Base-by-base conservation (phyloP, 2,797 vertebrate genomes). In the Varecia variegata region DNA sequence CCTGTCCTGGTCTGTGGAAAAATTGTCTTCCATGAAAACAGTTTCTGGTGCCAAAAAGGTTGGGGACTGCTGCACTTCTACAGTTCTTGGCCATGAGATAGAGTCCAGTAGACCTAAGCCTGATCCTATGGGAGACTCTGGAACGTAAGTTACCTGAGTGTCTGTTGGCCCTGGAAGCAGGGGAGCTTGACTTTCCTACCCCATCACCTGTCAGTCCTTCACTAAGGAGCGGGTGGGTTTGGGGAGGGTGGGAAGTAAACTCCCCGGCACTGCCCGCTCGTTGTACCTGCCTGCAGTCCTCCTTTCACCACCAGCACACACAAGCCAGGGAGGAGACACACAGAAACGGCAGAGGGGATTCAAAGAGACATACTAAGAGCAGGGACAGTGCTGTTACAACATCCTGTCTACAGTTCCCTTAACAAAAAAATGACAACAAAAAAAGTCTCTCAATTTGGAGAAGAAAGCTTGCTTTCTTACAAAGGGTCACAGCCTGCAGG, bases 371-470 rank as follows among this genome's bases (percentile, higher is more conserved):
- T 25, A 18, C 40, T 50, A 54, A 71, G 17, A 38, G 25, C 17
- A 27, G 14, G 30, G 50, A 47, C 1, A 43, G 40, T 11, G 4
- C 77, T 86, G 54, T 56, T 83, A 65, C 7, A 71, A 92, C 27
- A 47, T 83, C 47, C 74, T 27, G 4, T 74, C 73, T 86, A 23
- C 25, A 47, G n/a, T 52, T 71, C 40, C 82, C 45, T 92, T 93
- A 30, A 67, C 52, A 43, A 95, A 56, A 67, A 40, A 95, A 56
- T 32, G 30, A 32, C 30, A 62, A 32, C 27, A 32, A 65, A 65
- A 62, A 65, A 65, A 32, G 17, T 65, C 32, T 32, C 62, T 65
- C 15, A n/a, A 18, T 65, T 65, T 65, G 62, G 32, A 65, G 62
- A 65, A 7, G 62, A 65, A 32, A 65, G 17, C 62, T 65, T 65